Conservation (phyloP, 1,140 invertebrate species). For the Bombus consobrinus region DNA sequence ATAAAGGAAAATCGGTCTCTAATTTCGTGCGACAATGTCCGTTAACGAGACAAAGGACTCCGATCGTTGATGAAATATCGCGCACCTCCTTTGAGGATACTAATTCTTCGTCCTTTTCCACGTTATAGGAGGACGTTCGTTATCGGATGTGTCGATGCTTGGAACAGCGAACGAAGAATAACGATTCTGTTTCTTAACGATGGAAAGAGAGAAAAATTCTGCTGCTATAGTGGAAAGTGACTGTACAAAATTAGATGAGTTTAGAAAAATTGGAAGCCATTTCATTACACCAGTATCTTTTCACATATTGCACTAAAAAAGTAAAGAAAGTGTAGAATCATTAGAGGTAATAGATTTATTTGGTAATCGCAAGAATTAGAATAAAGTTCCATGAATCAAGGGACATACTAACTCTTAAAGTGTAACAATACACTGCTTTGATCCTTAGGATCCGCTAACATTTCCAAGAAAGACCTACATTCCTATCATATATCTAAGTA, state of each 20-base stretch:
- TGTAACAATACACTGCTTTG: too few species aligned
- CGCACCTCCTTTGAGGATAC: not conserved
- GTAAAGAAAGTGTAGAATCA: not conserved
- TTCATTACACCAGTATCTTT: not conserved
- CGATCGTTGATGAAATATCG: slow-evolving; percentile 27
- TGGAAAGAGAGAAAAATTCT: not conserved
- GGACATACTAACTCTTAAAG: not conserved
- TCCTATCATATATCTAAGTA: not conserved
- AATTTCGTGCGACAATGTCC: slow-evolving; percentile 74
- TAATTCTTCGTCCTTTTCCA: not conserved
- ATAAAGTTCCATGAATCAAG: too few species aligned
- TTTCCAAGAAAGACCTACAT: not conserved
- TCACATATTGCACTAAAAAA: not conserved
- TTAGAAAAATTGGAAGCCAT: not conserved
- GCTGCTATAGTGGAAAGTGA: not conserved
- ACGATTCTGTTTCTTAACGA: not conserved
- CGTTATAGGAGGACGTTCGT: not conserved
- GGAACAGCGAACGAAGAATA: not conserved
- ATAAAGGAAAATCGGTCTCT: slow-evolving; percentile 69
- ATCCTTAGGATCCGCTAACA: not conserved
- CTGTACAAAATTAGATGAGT: not conserved
- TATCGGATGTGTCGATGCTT: not conserved
- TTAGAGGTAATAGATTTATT: too few species aligned
- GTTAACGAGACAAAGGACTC: slow-evolving; percentile 70
- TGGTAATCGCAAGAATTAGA: too few species aligned